Base-by-base conservation (phyloP, 2,888 invertebrate species). In the Oxycera nigricornis region DNA sequence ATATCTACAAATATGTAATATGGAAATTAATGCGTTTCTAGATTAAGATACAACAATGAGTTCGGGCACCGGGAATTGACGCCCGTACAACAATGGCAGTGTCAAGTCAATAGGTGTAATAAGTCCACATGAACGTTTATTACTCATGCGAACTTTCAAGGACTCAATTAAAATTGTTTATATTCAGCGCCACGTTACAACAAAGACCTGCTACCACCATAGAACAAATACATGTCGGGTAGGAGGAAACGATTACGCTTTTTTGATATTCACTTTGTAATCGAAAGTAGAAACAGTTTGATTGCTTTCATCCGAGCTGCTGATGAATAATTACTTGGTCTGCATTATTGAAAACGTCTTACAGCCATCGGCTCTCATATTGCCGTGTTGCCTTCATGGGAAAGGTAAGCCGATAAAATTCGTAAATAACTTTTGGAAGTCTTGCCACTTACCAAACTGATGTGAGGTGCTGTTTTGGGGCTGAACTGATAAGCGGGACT, bases 31-130 rank as follows among this genome's bases (percentile, higher is more conserved):
- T 61, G 61, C 20, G 30, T 31, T 30, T 61, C 11, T 61, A 20
- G 61, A 61, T 61, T 61, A 31, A 61, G 61, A 61, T 61, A 61
- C 22, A 61, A 61, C 61, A 61, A 61, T 61, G 30, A 31, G 31
- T 61, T 35, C 2, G 1, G 6, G n/a, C 31, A 30, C 31, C 35
- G 22, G 35, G 3, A 22, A 17, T n/a, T n/a, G 26, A 2, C 31
- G 9, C 35, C 17, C 35, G 35, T 31, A 31, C 61, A 35, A 61
- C 31, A 30, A 61, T 35, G 11, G 61, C 30, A 2, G 30, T 59
- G 59, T 59, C 59, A 59, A 59, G 26, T 30, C 30, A 30, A 28
- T 31, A 20, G 55, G 20, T 22, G 55, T 55, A 55, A 55, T 24
- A 22, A 55, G 24, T 9, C n/a, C 6, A 9, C 50, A 9, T 50